Evolutionary conservation across 2,797 vertebrate species (phyloP).

Genomic region (Chloroceryle amazona): DNA sequence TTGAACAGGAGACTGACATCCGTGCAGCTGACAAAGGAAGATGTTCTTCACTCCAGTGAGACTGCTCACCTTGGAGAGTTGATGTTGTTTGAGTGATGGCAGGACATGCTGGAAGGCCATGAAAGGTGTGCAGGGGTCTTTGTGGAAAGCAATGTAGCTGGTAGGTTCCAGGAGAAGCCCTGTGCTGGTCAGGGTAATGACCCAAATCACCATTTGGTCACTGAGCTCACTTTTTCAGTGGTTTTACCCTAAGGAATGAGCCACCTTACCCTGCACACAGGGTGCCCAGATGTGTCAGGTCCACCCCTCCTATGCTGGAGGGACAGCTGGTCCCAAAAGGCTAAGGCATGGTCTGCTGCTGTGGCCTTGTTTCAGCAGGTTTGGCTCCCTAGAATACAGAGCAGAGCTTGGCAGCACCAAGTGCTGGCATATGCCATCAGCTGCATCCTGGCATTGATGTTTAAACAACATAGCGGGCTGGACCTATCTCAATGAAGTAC

Average conservation of each 20-base stretch:
- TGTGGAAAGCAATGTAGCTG: rapidly evolving
- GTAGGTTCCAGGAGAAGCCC: neutral
- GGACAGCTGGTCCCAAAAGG: neutral
- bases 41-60: neutral
- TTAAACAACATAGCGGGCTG: rapidly evolving
- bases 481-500: neutral
- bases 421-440: neutral
- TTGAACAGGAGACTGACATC: neutral
- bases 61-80: neutral
- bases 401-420: neutral
- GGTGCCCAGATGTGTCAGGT: neutral
- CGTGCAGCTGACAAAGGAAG: neutral
- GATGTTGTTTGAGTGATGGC: neutral
- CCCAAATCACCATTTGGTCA: neutral
- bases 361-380: neutral
- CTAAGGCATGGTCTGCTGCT: neutral
- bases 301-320: neutral
- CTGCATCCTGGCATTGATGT: neutral
- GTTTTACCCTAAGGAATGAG: neutral
- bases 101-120: neutral
- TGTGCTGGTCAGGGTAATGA: neutral
- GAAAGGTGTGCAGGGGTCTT: neutral
- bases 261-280: neutral
- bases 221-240: neutral
- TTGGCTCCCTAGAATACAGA: neutral